Conservation (phyloP, 2,797 vertebrate genomes). For the Ceyx erithaca region DNA sequence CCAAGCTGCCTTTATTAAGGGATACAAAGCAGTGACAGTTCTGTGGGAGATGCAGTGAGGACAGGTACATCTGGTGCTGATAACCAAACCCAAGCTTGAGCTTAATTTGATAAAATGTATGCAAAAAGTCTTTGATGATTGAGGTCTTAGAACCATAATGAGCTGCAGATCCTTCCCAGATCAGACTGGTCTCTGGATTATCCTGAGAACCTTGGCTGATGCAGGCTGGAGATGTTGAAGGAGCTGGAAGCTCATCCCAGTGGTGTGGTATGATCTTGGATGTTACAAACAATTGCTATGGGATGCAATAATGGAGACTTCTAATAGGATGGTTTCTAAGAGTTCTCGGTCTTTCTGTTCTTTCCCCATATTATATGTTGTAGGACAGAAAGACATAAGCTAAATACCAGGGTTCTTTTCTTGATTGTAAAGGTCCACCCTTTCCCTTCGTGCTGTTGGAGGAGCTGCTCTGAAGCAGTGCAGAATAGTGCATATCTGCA, state of each 20-base stretch:
- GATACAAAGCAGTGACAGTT: background rate
- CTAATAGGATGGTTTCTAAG: background rate
- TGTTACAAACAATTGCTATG: background rate
- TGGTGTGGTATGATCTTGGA: fast-evolving
- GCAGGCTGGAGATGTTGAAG: background rate
- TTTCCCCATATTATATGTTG: fast-evolving
- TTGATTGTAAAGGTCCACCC: background rate
- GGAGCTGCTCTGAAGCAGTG: background rate
- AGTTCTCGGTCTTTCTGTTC: background rate
- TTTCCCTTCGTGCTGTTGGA: background rate
- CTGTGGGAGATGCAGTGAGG: background rate
- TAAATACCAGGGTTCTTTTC: background rate
- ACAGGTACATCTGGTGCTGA: background rate
- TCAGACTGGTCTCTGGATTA: background rate
- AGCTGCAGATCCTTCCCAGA: background rate
- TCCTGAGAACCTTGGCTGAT: background rate
- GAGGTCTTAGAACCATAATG: background rate
- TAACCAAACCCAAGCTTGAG: background rate
- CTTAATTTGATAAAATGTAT: background rate
- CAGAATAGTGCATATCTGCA: fast-evolving
- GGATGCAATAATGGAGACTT: background rate
- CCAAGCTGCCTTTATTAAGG: background rate
- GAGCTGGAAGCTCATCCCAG: background rate
- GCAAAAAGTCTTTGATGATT: background rate
- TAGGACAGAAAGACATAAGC: background rate